Conservation (phyloP, 30 jellyfish, hydroid and myxozoan genomes). For the Clytia hemisphaerica region DNA sequence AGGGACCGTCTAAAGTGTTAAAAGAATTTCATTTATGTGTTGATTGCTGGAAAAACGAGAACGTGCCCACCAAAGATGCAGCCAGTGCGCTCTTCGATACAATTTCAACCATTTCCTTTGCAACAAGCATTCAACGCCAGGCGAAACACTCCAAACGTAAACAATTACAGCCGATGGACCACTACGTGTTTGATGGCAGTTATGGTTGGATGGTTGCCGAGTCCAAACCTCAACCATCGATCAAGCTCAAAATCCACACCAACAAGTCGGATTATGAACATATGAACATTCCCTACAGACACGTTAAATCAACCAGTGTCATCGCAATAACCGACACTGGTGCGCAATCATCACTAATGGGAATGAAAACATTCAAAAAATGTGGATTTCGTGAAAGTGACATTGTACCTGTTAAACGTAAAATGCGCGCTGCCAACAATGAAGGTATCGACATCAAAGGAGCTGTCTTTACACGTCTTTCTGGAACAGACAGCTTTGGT, state of each 20-base stretch:
- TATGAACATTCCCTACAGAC: not conserved
- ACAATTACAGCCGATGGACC: too few species aligned
- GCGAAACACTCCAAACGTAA: too few species aligned
- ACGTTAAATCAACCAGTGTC: not conserved
- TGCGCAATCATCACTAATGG: slow-evolving; percentile 7
- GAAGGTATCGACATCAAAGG: slow-evolving; percentile 19
- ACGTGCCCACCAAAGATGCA: too few species aligned
- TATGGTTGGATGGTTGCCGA: slow-evolving; percentile 12
- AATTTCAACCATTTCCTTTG: too few species aligned
- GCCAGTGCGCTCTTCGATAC: too few species aligned
- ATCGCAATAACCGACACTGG: slow-evolving; percentile 18
- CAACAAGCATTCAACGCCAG: too few species aligned
- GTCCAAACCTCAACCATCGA: not conserved
- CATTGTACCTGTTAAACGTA: slow-evolving; percentile 2
- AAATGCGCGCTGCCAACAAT: slow-evolving; percentile 10
- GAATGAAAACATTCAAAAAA: not conserved
- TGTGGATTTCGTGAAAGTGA: slow-evolving; percentile 4
- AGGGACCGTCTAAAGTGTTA: too few species aligned
- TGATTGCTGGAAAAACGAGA: not conserved
- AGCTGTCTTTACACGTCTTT: slow-evolving; percentile 12
- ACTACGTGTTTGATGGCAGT: slow-evolving; percentile 11
- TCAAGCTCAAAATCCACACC: not conserved
- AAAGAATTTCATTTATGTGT: not conserved
- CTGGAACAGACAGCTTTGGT: slow-evolving; percentile 1
- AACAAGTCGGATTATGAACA: slow-evolving; percentile 8